Evolutionary conservation across 2,797 vertebrate genomes (phyloP).

Genomic region (Tapera naevia): DNA sequence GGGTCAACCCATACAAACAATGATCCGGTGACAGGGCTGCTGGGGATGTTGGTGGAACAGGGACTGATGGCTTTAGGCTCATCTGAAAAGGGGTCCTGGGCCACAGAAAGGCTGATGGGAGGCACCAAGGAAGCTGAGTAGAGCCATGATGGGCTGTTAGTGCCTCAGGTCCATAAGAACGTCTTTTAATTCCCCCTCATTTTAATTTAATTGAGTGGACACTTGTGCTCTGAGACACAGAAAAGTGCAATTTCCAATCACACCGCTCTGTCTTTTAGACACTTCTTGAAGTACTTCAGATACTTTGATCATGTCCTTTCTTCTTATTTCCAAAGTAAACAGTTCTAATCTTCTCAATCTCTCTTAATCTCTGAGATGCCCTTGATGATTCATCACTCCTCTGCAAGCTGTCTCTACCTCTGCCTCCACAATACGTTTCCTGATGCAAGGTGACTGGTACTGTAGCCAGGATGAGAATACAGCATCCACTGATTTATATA

Average conservation of each 20-base stretch:
- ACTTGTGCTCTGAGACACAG: background rate
- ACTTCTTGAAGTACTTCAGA: background rate
- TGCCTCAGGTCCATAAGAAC: background rate
- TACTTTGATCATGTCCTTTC: background rate
- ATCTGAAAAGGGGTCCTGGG: background rate
- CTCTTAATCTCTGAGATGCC: background rate
- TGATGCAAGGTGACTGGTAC: background rate
- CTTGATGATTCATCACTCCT: background rate
- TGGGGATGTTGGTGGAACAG: background rate
- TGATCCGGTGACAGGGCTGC: accelerated
- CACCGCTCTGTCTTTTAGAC: background rate
- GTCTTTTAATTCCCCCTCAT: background rate
- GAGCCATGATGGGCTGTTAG: background rate
- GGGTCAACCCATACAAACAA: background rate
- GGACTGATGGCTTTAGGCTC: background rate
- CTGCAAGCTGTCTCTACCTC: background rate
- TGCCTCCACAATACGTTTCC: background rate
- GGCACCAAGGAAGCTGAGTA: background rate
- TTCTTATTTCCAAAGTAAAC: slow-evolving; percentile 20
- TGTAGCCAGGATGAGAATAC: background rate
- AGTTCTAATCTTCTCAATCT: slow-evolving; percentile 7
- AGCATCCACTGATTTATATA: background rate
- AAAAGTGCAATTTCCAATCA: background rate
- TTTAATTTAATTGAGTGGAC: background rate
- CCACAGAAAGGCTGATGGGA: background rate